phyloP scores from a whole-genome alignment of 2,113 vertebrate genomes.

The Sturnira hondurensis region DNA sequence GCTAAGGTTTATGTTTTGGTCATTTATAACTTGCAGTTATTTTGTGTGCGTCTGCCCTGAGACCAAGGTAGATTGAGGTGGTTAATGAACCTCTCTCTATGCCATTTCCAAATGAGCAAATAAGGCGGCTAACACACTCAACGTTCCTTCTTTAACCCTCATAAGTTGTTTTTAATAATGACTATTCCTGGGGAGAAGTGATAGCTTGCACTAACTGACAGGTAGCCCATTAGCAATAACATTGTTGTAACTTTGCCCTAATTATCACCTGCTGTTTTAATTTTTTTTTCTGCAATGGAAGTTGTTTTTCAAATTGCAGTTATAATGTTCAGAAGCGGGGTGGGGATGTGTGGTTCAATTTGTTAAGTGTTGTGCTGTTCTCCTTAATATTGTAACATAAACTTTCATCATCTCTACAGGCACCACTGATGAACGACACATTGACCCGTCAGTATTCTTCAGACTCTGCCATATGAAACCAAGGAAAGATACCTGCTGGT shows the following conservation, averaged over 20 bases:
- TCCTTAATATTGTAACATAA: constrained; percentile 33
- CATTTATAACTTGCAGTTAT: constrained; percentile 68
- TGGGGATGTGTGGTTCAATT: not conserved
- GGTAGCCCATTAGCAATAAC: constrained; percentile 43
- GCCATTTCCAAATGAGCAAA: constrained; percentile 45
- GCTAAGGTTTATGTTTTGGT: constrained; percentile 76
- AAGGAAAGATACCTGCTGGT: not conserved
- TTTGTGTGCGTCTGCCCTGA: not conserved
- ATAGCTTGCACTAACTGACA: constrained; percentile 58
- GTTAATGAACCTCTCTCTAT: constrained; percentile 2
- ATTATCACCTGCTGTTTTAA: constrained; percentile 70
- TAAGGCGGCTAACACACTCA: constrained; percentile 1
- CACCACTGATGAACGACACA: constrained; percentile 31
- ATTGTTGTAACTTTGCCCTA: constrained; percentile 64
- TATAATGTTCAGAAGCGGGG: constrained; percentile 43
- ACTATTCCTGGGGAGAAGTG: constrained; percentile 50
- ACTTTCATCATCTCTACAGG: constrained; percentile 57
- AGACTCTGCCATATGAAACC: constrained; percentile 49
- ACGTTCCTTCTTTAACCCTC: constrained; percentile 22
- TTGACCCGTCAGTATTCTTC: constrained; percentile 46
- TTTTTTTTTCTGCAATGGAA: constrained; percentile 46
- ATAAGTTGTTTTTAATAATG: constrained; percentile 61
- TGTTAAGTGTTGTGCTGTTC: constrained; percentile 49
- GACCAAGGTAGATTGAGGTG: constrained; percentile 2
- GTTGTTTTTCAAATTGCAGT: constrained; percentile 53